phyloP scores from a whole-genome alignment of 64 coral and sea anemone species.

The Trachythela sp. region DNA sequence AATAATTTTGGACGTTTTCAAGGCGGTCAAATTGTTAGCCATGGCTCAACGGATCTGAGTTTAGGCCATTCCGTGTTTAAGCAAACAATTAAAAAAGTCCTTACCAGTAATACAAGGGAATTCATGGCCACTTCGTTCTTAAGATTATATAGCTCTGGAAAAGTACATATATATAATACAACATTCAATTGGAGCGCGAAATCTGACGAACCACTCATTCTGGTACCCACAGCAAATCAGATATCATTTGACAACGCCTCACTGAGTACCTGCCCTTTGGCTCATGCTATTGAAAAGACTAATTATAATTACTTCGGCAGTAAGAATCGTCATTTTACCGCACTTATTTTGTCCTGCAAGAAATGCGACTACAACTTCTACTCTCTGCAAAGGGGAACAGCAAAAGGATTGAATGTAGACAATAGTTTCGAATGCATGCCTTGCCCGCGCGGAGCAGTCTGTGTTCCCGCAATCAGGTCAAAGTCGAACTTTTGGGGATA shows the following conservation, averaged over 20 bases:
- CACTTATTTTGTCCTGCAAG: neutral
- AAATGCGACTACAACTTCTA: neutral
- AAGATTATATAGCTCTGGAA: neutral
- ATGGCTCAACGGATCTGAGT: too few relatives aligned
- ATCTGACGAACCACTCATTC: neutral
- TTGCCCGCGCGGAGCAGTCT: neutral
- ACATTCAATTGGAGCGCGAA: neutral
- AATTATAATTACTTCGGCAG: neutral
- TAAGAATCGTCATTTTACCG: neutral
- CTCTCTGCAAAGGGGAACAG: neutral
- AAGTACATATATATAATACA: neutral
- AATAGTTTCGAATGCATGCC: neutral
- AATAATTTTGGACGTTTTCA: conserved; percentile 55
- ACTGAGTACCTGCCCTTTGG: neutral
- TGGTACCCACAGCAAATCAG: neutral
- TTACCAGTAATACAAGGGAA: neutral
- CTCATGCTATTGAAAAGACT: neutral
- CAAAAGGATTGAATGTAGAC: neutral
- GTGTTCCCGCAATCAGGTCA: neutral
- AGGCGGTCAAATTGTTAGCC: conserved; percentile 37
- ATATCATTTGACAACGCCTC: neutral
- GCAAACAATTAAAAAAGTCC: neutral
- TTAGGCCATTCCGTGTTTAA: neutral
- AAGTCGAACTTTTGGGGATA: neutral
- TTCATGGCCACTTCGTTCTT: neutral